Evolutionary conservation across 1,140 invertebrate species (phyloP).

Genomic region (Papilio polytes): DNA sequence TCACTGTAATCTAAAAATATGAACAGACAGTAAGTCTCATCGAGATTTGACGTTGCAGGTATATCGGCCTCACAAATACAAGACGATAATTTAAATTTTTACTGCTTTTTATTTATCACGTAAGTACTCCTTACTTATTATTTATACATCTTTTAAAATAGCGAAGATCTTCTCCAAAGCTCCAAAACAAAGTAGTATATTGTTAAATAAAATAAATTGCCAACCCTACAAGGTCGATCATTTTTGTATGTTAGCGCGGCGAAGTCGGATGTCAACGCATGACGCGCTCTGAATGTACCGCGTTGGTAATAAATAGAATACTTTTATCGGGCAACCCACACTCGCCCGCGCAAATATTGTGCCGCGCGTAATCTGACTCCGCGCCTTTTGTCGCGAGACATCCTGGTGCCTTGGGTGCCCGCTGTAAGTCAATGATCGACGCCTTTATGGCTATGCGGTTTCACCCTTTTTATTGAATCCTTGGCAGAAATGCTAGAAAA

Average conservation of each 20-base stretch:
- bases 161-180: not conserved
- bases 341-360: conserved; percentile 75
- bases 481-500: not conserved
- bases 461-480: conserved; percentile 20
- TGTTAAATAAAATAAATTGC: not conserved
- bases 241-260: conserved; percentile 54
- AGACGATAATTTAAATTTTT: too few relatives aligned
- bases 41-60: too few relatives aligned
- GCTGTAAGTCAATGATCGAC: conserved; percentile 35
- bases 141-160: too few relatives aligned
- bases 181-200: not conserved
- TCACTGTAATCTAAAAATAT: not conserved
- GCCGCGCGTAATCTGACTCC: conserved; percentile 56
- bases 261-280: conserved; percentile 76
- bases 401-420: conserved; percentile 30
- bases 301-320: conserved; percentile 77
- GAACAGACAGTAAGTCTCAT: too few relatives aligned
- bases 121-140: too few relatives aligned
- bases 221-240: conserved; percentile 52
- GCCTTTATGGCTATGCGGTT: conserved; percentile 28
- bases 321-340: conserved; percentile 75
- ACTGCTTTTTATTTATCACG: too few relatives aligned
- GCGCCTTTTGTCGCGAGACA: conserved; percentile 39
- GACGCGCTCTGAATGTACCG: conserved; percentile 75
- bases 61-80: too few relatives aligned